phyloP scores from a whole-genome alignment of 2,797 vertebrate species.

The Erpetoichthys calabaricus region DNA sequence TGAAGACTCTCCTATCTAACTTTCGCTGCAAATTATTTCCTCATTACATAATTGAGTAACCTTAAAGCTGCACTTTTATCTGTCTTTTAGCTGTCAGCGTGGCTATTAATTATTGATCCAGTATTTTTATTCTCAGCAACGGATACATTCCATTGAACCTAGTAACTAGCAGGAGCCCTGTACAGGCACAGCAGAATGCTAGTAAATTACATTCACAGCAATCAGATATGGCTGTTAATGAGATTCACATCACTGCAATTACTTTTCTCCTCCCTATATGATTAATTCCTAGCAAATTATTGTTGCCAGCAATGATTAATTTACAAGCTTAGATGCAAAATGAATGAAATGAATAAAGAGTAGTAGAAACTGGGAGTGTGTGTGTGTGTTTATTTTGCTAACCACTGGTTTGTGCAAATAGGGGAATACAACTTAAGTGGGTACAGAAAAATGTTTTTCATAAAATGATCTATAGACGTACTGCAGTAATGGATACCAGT shows the following conservation, averaged over 20 bases:
- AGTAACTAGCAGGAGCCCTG: slow-evolving; percentile 25
- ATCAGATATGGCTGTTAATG: slow-evolving; percentile 44
- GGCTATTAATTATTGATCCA: slow-evolving; percentile 1
- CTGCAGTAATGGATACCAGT: too few relatives aligned
- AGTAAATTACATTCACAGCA: slow-evolving; percentile 39
- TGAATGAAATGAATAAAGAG: slow-evolving; percentile 46
- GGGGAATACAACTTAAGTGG: too few relatives aligned
- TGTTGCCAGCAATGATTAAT: slow-evolving; percentile 54
- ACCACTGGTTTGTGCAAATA: background rate
- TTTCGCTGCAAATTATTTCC: background rate
- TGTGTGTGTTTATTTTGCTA: background rate
- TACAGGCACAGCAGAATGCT: slow-evolving; percentile 29
- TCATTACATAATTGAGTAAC: background rate
- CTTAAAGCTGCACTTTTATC: background rate
- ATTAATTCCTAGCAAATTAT: slow-evolving; percentile 55
- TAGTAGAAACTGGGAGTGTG: background rate
- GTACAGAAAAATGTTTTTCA: too few relatives aligned
- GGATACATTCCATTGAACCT: slow-evolving; percentile 20
- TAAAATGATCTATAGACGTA: too few relatives aligned
- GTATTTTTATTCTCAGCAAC: slow-evolving; percentile 8
- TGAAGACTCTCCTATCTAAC: background rate
- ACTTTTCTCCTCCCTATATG: slow-evolving; percentile 41
- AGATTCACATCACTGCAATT: slow-evolving; percentile 35
- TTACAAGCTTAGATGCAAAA: slow-evolving; percentile 42
- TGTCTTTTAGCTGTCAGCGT: background rate